phyloP scores from a whole-genome alignment of 2,888 invertebrate genomes.

The Apamea crenata region DNA sequence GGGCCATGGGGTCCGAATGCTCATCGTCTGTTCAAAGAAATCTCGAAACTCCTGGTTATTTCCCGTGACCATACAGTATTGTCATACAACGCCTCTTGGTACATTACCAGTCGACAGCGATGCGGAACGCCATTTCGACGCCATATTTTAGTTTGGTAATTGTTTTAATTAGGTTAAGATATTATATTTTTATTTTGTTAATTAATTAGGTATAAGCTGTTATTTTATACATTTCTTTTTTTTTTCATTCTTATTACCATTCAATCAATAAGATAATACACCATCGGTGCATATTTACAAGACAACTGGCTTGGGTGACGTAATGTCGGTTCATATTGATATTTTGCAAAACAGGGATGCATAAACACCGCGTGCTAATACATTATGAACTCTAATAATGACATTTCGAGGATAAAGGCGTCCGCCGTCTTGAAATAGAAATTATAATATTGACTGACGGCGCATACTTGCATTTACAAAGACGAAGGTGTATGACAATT shows the following conservation, averaged over 20 bases:
- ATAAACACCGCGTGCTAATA: slow-evolving; percentile 77
- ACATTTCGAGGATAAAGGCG: slow-evolving; percentile 71
- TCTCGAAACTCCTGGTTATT: no score
- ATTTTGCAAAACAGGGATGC: slow-evolving; percentile 74
- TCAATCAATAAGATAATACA: slow-evolving; percentile 86
- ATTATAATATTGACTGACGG: slow-evolving; percentile 57
- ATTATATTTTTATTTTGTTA: no score
- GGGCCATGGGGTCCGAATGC: no score
- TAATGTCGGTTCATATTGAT: slow-evolving; percentile 70
- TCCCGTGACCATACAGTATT: no score
- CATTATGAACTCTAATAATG: slow-evolving; percentile 75
- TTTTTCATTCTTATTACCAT: slow-evolving; percentile 88
- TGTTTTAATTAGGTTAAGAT: no score
- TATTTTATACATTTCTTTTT: no score
- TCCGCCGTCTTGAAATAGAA: slow-evolving; percentile 69
- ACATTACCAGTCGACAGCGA: no score
- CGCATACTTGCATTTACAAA: slow-evolving; percentile 61
- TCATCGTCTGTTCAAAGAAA: no score
- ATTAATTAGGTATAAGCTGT: no score
- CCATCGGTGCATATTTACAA: slow-evolving; percentile 89
- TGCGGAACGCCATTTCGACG: no score
- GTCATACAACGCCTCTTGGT: no score
- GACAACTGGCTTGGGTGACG: slow-evolving; percentile 74
- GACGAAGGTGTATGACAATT: slow-evolving; percentile 68
- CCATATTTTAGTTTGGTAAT: no score